These are phyloP conservation scores for Trogon melanurus DNA, from an alignment of 2,113 vertebrate species.

Conservation along the genomic window DNA sequence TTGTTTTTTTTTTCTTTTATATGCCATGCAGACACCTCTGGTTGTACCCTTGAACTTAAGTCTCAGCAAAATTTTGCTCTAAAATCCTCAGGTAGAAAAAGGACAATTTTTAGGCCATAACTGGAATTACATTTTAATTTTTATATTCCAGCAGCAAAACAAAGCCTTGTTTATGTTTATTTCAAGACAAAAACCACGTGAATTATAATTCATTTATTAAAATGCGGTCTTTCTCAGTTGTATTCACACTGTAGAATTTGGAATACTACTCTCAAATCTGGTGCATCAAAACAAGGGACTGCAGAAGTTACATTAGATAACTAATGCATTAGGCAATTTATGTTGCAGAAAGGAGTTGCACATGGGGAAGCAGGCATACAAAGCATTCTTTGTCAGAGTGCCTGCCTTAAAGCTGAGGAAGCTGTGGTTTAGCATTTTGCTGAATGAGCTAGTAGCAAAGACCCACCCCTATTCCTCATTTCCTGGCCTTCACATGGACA, in stretches of 20 bases:
- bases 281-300: neutral
- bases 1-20: neutral
- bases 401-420: conserved; percentile 42
- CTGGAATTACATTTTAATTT: neutral
- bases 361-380: neutral
- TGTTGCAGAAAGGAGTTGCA: neutral
- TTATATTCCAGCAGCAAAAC: neutral
- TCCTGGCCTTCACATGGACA: conserved; percentile 6
- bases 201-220: neutral
- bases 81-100: neutral
- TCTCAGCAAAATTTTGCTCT: neutral
- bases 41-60: neutral
- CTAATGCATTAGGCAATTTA: conserved; percentile 19
- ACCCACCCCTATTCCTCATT: conserved; percentile 27
- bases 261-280: neutral
- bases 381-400: conserved; percentile 40
- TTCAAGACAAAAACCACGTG: neutral
- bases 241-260: neutral
- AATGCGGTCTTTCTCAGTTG: neutral
- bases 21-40: neutral
- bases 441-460: conserved; percentile 39
- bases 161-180: neutral
- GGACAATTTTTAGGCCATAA: neutral
- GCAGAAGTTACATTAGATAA: neutral
- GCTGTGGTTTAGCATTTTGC: conserved; percentile 47